A percentile compares a stretch with the other conserved stretches of the same genome.
Conservation (phyloP, 2,888 invertebrate species). For the Bellardia pandia region DNA sequence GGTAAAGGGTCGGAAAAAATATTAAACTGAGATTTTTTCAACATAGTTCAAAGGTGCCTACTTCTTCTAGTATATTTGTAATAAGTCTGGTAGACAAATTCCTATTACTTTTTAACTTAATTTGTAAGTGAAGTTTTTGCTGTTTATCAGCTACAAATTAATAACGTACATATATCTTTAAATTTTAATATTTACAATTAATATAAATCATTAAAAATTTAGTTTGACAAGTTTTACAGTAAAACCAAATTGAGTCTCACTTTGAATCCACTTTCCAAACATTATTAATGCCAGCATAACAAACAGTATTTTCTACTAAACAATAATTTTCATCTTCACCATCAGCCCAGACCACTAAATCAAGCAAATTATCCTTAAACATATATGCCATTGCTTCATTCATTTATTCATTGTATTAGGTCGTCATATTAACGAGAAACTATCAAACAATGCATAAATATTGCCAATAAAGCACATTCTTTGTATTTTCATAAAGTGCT, state of each 20-base stretch:
- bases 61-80: too few species aligned
- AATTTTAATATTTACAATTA: too few species aligned
- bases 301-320: neutral
- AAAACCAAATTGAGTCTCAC: neutral
- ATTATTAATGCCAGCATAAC: slow-evolving; percentile 4
- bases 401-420: slow-evolving; percentile 34
- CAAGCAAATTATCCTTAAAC: neutral
- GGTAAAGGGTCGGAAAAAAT: too few species aligned
- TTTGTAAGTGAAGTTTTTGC: too few species aligned
- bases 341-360: slow-evolving; percentile 1
- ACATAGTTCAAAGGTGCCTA: too few species aligned
- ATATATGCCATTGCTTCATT: slow-evolving; percentile 3
- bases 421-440: slow-evolving; percentile 53
- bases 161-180: too few species aligned
- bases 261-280: slow-evolving; percentile 1
- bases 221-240: too few species aligned
- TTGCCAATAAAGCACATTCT: slow-evolving; percentile 83
- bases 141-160: too few species aligned
- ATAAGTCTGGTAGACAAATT: too few species aligned
- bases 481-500: slow-evolving; percentile 81
- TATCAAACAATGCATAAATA: slow-evolving; percentile 79
- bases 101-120: too few species aligned
- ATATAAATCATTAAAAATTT: too few species aligned
- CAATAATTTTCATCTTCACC: slow-evolving; percentile 5
- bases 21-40: too few species aligned